Evolutionary conservation across 2,888 invertebrate species (phyloP).

Genomic region (Coleophora flavipennella): DNA sequence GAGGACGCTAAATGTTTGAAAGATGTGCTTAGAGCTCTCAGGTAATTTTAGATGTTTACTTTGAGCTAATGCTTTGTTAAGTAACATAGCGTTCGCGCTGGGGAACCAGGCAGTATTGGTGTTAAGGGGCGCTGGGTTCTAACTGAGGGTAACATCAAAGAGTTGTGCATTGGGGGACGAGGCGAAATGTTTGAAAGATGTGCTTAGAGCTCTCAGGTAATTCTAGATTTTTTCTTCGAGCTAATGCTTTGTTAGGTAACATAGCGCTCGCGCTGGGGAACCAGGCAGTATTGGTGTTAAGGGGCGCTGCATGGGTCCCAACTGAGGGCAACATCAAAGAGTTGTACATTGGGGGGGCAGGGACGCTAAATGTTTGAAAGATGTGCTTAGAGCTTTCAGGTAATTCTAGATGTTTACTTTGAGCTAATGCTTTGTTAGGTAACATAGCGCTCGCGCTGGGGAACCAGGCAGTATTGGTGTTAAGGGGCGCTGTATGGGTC

Average conservation of each 20-base stretch:
- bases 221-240: not conserved
- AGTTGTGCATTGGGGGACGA: constrained; percentile 9
- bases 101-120: constrained; percentile 4
- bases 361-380: too few relatives aligned
- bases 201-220: too few relatives aligned
- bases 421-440: constrained; percentile 3
- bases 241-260: constrained; percentile 2
- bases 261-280: constrained; percentile 1
- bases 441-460: constrained; percentile 1
- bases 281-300: constrained; percentile 13
- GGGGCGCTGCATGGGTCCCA: constrained; percentile 23
- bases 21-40: too few relatives aligned
- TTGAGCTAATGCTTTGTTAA: constrained; percentile 4
- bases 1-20: too few relatives aligned
- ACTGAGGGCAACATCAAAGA: constrained; percentile 15
- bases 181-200: too few relatives aligned
- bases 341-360: constrained; percentile 8
- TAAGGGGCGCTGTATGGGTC: too few relatives aligned
- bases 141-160: constrained; percentile 15
- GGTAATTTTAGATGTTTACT: too few relatives aligned
- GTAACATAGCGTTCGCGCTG: not conserved
- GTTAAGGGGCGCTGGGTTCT: constrained; percentile 22
- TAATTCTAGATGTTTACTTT: too few relatives aligned
- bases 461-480: constrained; percentile 8
- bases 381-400: too few relatives aligned